Base-by-base conservation (phyloP, 1,140 invertebrate species). In the Proales similis region DNA sequence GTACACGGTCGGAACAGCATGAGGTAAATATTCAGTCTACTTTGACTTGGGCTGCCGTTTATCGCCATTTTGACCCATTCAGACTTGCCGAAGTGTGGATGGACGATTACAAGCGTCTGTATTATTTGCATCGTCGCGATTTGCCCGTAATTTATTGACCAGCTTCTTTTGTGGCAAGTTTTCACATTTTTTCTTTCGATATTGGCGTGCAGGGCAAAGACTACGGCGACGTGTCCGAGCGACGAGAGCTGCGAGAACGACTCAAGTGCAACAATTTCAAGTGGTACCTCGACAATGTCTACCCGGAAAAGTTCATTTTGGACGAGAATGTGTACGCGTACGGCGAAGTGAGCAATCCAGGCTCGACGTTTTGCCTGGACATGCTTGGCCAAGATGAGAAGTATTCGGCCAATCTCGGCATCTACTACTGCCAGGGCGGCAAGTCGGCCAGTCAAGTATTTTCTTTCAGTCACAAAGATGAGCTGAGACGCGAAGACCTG, bases 231-330 rank as follows among this genome's bases (percentile, higher is more conserved):
- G 74, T 79, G 46, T 65, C 69, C 33, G 69, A 77, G 43, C 68
- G 77, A 48, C 20, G 74, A 43, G 63, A 67, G 45, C 64, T 79
- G 26, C 63, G 71, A 65, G 64, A 77, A 66, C 79, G 81, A 57
- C 79, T 98, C 26, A 84, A 92, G 68, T 99, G 94, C 74, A 94
- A 96, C 77, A 86, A 84, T 70, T 99, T 99, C 81, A 82, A 88
- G 47, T 97, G 93, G 93, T 97, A 94, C 76, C 78, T 97, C 70
- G 87, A 95, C 74, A 91, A 95, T 75, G 85, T 98, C 43, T 98
- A 96, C 65, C 75, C 74, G 62, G 72, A 75, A 66, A 67, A 49
- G 27, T 63, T 63, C 51, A 51, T 63, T 29, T 84, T 85, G 9
- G 87, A 87, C 65, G 81, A 86, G 70, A 82, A 90, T 70, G 84